Evolutionary conservation across 2,888 invertebrate genomes (phyloP).

Genomic region (Dorcus hopei): DNA sequence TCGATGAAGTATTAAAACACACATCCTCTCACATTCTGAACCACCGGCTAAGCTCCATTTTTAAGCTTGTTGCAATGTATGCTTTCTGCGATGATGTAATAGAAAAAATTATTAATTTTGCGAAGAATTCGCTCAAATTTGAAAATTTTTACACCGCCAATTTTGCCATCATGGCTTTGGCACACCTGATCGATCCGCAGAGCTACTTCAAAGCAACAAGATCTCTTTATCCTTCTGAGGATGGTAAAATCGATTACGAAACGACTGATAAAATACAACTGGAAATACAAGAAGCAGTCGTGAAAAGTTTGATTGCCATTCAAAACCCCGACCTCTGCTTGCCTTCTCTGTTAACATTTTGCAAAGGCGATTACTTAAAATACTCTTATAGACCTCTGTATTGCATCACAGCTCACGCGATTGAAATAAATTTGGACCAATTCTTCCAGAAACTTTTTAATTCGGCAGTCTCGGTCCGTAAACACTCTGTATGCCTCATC

Average conservation of each 20-base stretch:
- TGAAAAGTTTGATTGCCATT: neutral
- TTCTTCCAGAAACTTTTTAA: constrained; percentile 3
- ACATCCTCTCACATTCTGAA: too few relatives aligned
- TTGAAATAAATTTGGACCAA: constrained; percentile 2
- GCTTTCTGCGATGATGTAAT: neutral
- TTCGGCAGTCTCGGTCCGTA: constrained; percentile 11
- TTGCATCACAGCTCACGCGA: neutral
- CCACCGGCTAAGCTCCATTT: too few relatives aligned
- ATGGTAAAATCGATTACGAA: constrained; percentile 5
- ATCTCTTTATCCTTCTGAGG: neutral
- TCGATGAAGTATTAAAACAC: neutral
- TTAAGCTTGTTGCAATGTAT: too few relatives aligned
- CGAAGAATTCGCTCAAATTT: neutral
- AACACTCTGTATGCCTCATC: constrained; percentile 11
- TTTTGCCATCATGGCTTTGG: too few relatives aligned
- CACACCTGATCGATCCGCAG: too few relatives aligned
- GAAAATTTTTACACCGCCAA: too few relatives aligned
- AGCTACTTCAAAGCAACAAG: too few relatives aligned
- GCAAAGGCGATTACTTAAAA: constrained; percentile 14
- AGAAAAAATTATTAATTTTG: neutral
- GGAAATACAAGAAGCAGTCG: constrained; percentile 1
- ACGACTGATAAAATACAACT: neutral
- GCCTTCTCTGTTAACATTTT: constrained; percentile 9
- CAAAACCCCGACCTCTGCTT: neutral
- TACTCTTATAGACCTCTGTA: constrained; percentile 4